phyloP scores from a whole-genome alignment of 2,888 invertebrate genomes.

The Tricholauxania praeusta region DNA sequence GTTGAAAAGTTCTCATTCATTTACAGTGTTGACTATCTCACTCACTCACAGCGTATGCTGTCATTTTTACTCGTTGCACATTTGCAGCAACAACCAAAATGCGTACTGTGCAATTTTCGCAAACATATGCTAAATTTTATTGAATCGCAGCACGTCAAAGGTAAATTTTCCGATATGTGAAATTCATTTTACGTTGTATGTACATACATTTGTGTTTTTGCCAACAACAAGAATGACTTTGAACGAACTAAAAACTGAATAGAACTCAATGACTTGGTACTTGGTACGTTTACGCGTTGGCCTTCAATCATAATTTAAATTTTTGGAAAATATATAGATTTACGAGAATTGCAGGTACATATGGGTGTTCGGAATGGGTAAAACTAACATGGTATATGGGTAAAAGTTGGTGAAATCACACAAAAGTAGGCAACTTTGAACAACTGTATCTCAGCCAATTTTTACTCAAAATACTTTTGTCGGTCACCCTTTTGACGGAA shows the following conservation, averaged over 20 bases:
- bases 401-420: too few species aligned
- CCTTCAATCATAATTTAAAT: conserved; percentile 36
- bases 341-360: neutral
- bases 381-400: too few species aligned
- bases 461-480: too few species aligned
- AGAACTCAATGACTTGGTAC: neutral
- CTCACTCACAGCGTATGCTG: too few species aligned
- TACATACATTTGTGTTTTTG: neutral
- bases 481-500: too few species aligned
- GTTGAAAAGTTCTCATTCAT: too few species aligned
- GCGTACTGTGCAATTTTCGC: neutral
- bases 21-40: too few species aligned
- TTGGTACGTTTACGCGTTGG: conserved; percentile 8
- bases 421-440: too few species aligned
- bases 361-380: neutral
- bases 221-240: neutral
- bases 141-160: conserved; percentile 11
- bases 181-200: neutral
- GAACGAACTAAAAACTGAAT: neutral
- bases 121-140: conserved; percentile 1
- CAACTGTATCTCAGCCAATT: too few species aligned
- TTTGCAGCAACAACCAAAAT: neutral
- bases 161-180: conserved; percentile 2
- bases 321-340: conserved; percentile 3
- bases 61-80: neutral